These are phyloP conservation scores for Dendrolimus kikuchii DNA, from an alignment of 1,140 invertebrate genomes.

Conservation along the genomic window DNA sequence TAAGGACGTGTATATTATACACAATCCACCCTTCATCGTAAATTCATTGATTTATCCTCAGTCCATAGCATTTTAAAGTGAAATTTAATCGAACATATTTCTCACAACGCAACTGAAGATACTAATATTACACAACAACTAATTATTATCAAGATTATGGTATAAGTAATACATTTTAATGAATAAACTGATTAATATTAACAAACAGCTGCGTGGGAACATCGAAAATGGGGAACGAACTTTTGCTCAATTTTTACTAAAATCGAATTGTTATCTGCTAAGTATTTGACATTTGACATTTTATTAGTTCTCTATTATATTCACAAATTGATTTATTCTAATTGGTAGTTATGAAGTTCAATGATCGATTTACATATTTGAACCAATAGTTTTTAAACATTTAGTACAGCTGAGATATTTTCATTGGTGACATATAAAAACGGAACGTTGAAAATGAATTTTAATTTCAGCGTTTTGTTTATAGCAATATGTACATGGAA, in stretches of 20 bases:
- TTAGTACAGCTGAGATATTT: constrained; percentile 32
- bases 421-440: constrained; percentile 29
- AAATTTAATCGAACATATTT: constrained; percentile 42
- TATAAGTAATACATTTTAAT: constrained; percentile 30
- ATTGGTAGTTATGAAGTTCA: constrained; percentile 29
- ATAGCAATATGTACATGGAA: no score
- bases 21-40: constrained; percentile 74
- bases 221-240: constrained; percentile 34
- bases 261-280: constrained; percentile 21
- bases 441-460: no score
- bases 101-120: constrained; percentile 29
- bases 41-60: constrained; percentile 61
- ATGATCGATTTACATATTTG: constrained; percentile 23
- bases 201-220: constrained; percentile 20
- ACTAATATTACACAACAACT: constrained; percentile 22
- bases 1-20: constrained; percentile 73
- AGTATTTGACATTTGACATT: constrained; percentile 24
- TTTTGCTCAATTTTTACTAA: constrained; percentile 34
- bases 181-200: constrained; percentile 16
- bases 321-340: constrained; percentile 1
- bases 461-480: no score
- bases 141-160: constrained; percentile 22
- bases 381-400: constrained; percentile 55
- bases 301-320: constrained; percentile 1
- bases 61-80: constrained; percentile 62